Base-by-base conservation (phyloP, 2,797 vertebrate genomes). In the Gambusia yucatana region DNA sequence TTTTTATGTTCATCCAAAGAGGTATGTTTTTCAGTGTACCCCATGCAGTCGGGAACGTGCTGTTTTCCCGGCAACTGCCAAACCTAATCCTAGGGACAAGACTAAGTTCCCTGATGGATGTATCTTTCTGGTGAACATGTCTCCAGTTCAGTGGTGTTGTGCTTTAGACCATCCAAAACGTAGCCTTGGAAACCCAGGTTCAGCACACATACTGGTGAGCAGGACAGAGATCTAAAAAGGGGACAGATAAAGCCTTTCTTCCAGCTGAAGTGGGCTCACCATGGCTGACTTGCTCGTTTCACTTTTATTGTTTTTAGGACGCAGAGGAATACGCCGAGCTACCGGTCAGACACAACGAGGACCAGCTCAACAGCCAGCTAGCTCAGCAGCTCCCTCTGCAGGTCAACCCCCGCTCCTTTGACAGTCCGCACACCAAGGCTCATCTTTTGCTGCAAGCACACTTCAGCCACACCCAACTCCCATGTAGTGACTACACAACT, bases 311-410 rank as follows among this genome's bases (percentile, higher is more conserved):
- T 91, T 30, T 78, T 69, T 83, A 99, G 98, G 97, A 98, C 81
- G 97, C 98, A n/a, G 97, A 99, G 28, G 98, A 99, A 85, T 99
- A 98, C 30, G 93, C 97, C 0, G 98, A 99, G 92, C 96, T 99
- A 75, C 98, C 98, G 2, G 98, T 99, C 80, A 96, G 98, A 77
- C 98, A 99, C 96, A 99, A 99, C 74, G 98, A 99, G 92, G 98
- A 99, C 94, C 98, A 99, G 93, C 96, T 99, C 93, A 99, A 99
- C 94, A 97, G 97, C 78, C 97, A 97, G 84, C 91, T 99, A 89
- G 98, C 98, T 78, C 97, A 96, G 92, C 95, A 93, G 85, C 97
- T 99, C 94, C 97, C 98, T 55, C 87, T 99, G 80, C 96, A 97
- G 94, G 96, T 98, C 85, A 98, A 97, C 89, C 96, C 97, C 20